Evolutionary conservation across 2,113 vertebrate genomes (phyloP), one percentile per base, ranked within the genome.

Genomic region (Labrus mixtus): DNA sequence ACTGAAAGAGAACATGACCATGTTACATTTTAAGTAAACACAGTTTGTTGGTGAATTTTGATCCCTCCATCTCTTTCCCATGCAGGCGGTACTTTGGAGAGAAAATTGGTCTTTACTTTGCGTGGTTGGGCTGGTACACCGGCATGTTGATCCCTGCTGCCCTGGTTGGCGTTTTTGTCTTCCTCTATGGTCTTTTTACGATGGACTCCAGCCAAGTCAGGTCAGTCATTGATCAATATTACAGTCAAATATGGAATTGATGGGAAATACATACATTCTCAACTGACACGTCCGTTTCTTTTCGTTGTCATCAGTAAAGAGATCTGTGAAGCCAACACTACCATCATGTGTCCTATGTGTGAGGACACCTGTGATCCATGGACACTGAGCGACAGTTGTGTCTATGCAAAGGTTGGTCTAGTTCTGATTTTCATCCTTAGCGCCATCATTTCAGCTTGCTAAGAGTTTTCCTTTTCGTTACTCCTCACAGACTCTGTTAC

Each of bases 161-260:
- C 6, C 89, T 99, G 46, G 97, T 99, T 39, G 98, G 98, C 0
- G 92, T 99, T 45, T 97, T 98, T 71, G 97, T 99, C 92, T 99
- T 99, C 92, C 97, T 99, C 63, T 99, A 99, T 59, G 98, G 98
- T 53, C 95, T 99, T 86, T 96, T 98, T 87, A 99, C 98, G 0
- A 98, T 99, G 96, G 97, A 99, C 87, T 95, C 96, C 71, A 99
- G 98, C 73, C 98, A 99, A 98, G 98, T 99, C 88, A 99, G 98
- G 98, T 99, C 64, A 84, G 94, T 73, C 67, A 37, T 48, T 68
- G 20, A 25, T 51, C 3, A 9, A n/a, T 10, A 50, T 41, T 3
- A n/a, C 39, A n/a, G 22, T 64, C 19, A 10, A 37, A 54, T 11
- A 16, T 55, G 17, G 23, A 6, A 13, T 29, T 77, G 11, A 19